These are phyloP conservation scores for Neodiprion fabricii DNA, from an alignment of 1,140 invertebrate species.

Conservation along the genomic window DNA sequence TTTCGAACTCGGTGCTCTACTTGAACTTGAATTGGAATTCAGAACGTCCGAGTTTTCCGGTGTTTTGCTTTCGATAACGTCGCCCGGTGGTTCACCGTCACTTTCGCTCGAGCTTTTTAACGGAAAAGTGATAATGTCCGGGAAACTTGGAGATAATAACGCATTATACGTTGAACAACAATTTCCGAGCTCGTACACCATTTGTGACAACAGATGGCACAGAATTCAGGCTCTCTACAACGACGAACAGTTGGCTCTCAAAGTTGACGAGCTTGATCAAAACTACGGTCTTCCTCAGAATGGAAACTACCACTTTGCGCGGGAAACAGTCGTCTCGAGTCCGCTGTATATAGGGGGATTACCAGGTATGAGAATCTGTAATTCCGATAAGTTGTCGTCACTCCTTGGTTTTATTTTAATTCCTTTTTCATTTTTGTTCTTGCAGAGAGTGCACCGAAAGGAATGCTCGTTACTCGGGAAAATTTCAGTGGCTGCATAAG, in stretches of 20 bases:
- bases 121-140: conserved; percentile 78
- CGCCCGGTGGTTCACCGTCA: conserved; percentile 68
- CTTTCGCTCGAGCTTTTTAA: conserved; percentile 79
- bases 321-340: conserved; percentile 53
- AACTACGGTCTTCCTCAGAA: conserved; percentile 61
- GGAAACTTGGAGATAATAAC: conserved; percentile 70
- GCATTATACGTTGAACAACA: conserved; percentile 65
- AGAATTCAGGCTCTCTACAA: conserved; percentile 77
- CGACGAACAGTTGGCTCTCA: conserved; percentile 72
- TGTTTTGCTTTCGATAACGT: conserved; percentile 77
- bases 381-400: conserved; percentile 6
- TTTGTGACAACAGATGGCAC: conserved; percentile 91
- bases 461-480: conserved; percentile 71
- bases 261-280: conserved; percentile 72
- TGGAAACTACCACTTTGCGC: conserved; percentile 51
- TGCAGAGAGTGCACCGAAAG: conserved; percentile 71
- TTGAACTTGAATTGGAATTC: conserved; percentile 84
- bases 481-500: conserved; percentile 93
- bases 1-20: conserved; percentile 71
- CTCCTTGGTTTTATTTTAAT: background rate
- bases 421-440: conserved; percentile 35
- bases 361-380: conserved; percentile 67
- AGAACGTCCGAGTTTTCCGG: conserved; percentile 83
- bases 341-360: conserved; percentile 86
- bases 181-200: conserved; percentile 68